Evolutionary conservation across 2,113 vertebrate genomes (phyloP), one percentile per base, ranked within the genome.

Genomic region (Leiothrix lutea): DNA sequence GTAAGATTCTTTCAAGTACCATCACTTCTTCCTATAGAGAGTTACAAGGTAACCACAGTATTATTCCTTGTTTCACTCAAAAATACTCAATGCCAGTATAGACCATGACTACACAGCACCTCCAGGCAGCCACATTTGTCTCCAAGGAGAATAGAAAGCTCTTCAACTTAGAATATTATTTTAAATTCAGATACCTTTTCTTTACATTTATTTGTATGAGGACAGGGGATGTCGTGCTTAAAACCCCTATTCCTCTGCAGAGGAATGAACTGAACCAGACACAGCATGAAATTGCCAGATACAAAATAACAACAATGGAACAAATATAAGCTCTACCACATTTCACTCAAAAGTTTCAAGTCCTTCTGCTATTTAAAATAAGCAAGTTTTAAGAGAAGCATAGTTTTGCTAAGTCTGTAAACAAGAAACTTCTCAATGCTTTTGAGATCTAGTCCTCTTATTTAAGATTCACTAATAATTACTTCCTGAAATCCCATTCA

Each of bases 1-100:
- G 98, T 82, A 99, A 92, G 89, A 99, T 99, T 95, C 99, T 98
- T 97, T 99, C 99, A 94, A 99, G 96, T 67, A 99, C 99, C 99
- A 99, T 99, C 22, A 99, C 99, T 97, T 99, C 99, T 92, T 99
- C 99, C 99, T 99, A 86, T 38, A 88, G 25, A 75, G 80, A 17
- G 45, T 90, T 66, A 84, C 31, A 89, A 88, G 56, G 72, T 11
- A 91, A 90, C 8, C 44, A 86, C 40, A 89, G 23, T 36, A 71
- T 95, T 88, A 86, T 7, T 69, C 38, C n/a, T 31, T 56, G 29
- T 83, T 95, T 72, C 31, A 92, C 16, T 58, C 45, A 81, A 20
- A 72, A 83, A 38, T 18, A 80, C 47, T 64, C 94, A 22, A 91
- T 31, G 14, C 24, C 44, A n/a, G 5, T 66, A 67, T 5, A 51